Conservation (phyloP, 2,888 invertebrate species). For the Tenodera sinensis region DNA sequence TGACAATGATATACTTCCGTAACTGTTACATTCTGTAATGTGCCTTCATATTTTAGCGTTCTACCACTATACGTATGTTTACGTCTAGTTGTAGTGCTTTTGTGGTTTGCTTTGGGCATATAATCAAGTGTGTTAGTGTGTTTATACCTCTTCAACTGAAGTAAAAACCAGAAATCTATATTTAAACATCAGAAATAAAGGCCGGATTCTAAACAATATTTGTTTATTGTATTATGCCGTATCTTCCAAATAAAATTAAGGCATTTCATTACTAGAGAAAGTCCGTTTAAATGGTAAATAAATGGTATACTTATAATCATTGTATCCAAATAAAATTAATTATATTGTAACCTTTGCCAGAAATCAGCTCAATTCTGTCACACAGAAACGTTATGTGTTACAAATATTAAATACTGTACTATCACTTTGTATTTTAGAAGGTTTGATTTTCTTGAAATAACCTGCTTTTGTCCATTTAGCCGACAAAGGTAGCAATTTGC, state of each 20-base stretch:
- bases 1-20: too few relatives aligned
- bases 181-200: neutral
- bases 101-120: neutral
- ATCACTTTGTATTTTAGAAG: neutral
- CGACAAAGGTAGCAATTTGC: too few relatives aligned
- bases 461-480: too few relatives aligned
- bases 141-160: neutral
- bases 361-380: neutral
- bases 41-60: neutral
- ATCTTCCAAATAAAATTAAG: neutral
- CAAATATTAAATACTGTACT: neutral
- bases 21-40: too few relatives aligned
- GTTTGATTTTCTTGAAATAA: too few relatives aligned
- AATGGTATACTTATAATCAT: neutral
- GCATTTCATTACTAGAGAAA: neutral
- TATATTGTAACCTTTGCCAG: too few relatives aligned
- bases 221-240: neutral
- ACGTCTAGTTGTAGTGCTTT: neutral
- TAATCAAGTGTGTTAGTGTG: too few relatives aligned
- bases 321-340: too few relatives aligned
- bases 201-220: neutral
- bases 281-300: neutral
- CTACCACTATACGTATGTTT: neutral
- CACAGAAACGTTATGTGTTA: neutral
- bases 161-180: neutral